These are phyloP conservation scores for Phyllopteryx taeniolatus DNA, from an alignment of 2,113 vertebrate genomes.

Conservation along the genomic window DNA sequence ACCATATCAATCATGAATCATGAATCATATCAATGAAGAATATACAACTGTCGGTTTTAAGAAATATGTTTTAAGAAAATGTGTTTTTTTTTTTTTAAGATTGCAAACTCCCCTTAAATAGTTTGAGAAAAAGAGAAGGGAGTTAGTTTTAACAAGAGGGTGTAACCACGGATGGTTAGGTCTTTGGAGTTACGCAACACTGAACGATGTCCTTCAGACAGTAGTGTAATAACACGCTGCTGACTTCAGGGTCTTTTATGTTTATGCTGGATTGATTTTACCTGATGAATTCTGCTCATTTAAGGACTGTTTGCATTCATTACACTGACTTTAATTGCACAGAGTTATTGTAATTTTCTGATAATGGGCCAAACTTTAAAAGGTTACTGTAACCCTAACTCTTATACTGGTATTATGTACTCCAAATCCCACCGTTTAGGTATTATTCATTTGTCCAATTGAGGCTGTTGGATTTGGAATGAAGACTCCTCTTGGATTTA, in stretches of 20 bases:
- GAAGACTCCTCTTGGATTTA: slow-evolving; percentile 52
- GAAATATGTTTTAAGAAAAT: too few species aligned
- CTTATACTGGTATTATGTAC: slow-evolving; percentile 3
- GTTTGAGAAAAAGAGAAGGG: slow-evolving; percentile 11
- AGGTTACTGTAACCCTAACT: background rate
- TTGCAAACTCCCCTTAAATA: slow-evolving; percentile 1
- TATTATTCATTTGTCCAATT: slow-evolving; percentile 42
- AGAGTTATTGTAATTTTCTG: slow-evolving; percentile 9
- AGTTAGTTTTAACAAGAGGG: slow-evolving; percentile 33
- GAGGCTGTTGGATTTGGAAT: slow-evolving; percentile 31
- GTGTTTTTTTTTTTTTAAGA: too few species aligned
- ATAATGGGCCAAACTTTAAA: background rate
- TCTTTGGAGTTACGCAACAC: slow-evolving; percentile 53
- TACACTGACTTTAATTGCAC: slow-evolving; percentile 9
- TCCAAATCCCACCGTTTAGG: slow-evolving; percentile 6
- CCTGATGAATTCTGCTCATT: slow-evolving; percentile 40
- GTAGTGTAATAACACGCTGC: slow-evolving; percentile 45
- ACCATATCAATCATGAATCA: too few species aligned
- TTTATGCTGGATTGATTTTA: slow-evolving; percentile 51
- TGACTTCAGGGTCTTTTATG: slow-evolving; percentile 45
- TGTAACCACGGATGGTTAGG: slow-evolving; percentile 36
- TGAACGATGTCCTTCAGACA: slow-evolving; percentile 41
- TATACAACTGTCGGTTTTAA: too few species aligned
- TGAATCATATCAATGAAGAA: too few species aligned
- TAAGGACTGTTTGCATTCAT: slow-evolving; percentile 12